Evolutionary conservation across 1,140 invertebrate species (phyloP), one percentile per base, ranked within the genome.

Genomic region (Eueides isabella): DNA sequence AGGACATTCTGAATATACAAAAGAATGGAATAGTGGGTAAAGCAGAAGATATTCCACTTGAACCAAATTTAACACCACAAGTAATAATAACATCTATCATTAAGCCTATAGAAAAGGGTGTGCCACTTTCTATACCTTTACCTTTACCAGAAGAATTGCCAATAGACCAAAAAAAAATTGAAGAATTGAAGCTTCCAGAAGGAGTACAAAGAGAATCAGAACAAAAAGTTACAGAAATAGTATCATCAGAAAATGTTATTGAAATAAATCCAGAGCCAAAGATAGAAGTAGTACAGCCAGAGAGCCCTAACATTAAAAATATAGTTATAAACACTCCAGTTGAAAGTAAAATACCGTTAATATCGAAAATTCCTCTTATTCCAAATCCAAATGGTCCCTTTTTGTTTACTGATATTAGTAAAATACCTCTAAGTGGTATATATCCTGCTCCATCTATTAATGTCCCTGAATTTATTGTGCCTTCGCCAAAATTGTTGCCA

Each of bases 41-140:
- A 48, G 28, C 66, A 38, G 55, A 66, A 67, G 30, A 64, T 35
- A 62, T 55, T 23, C 61, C 61, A 31, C 16, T 63, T n/a, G 69
- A 38, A 28, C 38, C 33, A 26, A 41, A 78, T 30, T 71, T 73
- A 30, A 44, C 23, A n/a, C 67, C 77, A 26, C 71, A 82, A 80
- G 67, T 78, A n/a, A 74, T 76, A 38, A 65, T 72, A 35, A 75
- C 69, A n/a, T 38, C 77, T 44, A 44, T 79, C 4, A 68, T 74
- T 65, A 75, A 61, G 16, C 55, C 72, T 28, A 61, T 78, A 23
- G 73, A 73, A 61, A 30, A 72, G 30, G 11, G 41, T 14, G 61
- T 69, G 35, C 35, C 33, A 6, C 11, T 71, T 33, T 67, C 74
- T 14, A 62, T 75, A 9, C 30, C 63, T 41, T 61, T 73, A n/a